These are phyloP conservation scores for Meles meles DNA, from an alignment of 2,113 vertebrate genomes.

Conservation along the genomic window DNA sequence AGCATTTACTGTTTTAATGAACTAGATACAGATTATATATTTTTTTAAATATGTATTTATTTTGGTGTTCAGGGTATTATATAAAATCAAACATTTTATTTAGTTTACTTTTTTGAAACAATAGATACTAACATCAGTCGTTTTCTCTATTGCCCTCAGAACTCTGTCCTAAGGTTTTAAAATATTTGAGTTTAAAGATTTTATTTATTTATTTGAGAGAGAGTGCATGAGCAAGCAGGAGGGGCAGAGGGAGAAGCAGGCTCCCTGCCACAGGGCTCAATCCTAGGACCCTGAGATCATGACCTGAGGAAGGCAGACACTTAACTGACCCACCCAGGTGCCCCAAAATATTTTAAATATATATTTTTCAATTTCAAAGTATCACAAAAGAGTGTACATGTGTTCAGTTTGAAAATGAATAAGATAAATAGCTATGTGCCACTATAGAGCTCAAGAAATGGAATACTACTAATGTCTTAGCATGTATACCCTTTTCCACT, in stretches of 20 bases:
- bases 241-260: neutral
- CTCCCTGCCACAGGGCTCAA: too few relatives aligned
- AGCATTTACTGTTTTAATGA: neutral
- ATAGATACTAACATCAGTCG: neutral
- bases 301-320: neutral
- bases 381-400: neutral
- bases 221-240: neutral
- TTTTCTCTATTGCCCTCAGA: conserved; percentile 18
- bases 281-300: neutral
- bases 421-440: neutral
- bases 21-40: neutral
- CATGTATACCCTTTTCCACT: neutral
- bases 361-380: neutral
- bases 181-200: neutral
- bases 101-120: conserved; percentile 11
- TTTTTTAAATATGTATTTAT: neutral
- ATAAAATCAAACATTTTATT: conserved; percentile 17
- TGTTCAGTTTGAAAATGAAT: neutral
- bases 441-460: neutral
- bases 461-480: neutral
- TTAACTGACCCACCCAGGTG: neutral
- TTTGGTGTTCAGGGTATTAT: neutral
- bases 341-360: neutral
- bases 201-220: too few relatives aligned
- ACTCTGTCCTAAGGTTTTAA: neutral